Conservation (phyloP, 2,888 invertebrate genomes). For the Hoplodrina blanda region DNA sequence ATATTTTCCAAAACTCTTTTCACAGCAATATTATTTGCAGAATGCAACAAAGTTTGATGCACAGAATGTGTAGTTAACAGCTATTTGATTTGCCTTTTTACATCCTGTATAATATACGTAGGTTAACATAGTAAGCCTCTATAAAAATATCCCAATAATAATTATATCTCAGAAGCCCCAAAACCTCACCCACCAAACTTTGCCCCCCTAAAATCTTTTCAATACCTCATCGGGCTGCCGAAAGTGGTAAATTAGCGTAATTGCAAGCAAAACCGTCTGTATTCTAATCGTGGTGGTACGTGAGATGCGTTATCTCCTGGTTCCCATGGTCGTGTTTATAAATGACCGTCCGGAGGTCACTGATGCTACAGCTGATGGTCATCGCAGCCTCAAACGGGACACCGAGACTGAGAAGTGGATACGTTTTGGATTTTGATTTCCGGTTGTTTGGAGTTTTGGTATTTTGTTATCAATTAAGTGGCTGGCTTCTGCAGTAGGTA, state of each 20-base stretch:
- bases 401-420: slow-evolving; percentile 58
- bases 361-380: slow-evolving; percentile 85
- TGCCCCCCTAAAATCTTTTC: slow-evolving; percentile 7
- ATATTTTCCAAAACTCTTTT: no score
- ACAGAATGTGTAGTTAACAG: no score
- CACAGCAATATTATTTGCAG: no score
- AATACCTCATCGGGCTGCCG: slow-evolving; percentile 34
- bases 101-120: no score
- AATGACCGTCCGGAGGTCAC: slow-evolving; percentile 86
- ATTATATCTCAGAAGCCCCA: neutral
- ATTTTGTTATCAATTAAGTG: neutral
- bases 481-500: neutral
- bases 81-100: no score
- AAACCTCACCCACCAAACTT: neutral
- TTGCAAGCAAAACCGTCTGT: slow-evolving; percentile 75
- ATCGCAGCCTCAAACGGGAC: slow-evolving; percentile 76
- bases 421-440: slow-evolving; percentile 43
- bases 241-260: slow-evolving; percentile 66
- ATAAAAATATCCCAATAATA: neutral
- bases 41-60: no score
- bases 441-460: slow-evolving; percentile 17
- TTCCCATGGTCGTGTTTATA: slow-evolving; percentile 88
- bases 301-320: slow-evolving; percentile 86
- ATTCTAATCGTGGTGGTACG: slow-evolving; percentile 82
- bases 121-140: no score